These are phyloP conservation scores for Hippocampus comes DNA, from an alignment of 2,113 vertebrate genomes.

Conservation along the genomic window DNA sequence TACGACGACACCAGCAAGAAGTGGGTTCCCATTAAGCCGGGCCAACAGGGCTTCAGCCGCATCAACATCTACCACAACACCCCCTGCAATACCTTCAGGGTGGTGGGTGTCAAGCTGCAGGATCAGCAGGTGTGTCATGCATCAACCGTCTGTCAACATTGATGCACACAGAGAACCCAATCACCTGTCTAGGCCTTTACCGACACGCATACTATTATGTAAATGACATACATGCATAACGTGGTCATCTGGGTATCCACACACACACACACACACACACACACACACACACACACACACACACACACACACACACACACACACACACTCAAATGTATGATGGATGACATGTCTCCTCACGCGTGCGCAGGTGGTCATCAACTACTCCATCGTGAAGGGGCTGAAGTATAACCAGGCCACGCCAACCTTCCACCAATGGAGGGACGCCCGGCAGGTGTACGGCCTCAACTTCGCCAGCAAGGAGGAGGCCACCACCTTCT, in stretches of 20 bases:
- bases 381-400: slow-evolving; percentile 78
- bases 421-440: slow-evolving; percentile 76
- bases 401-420: slow-evolving; percentile 78
- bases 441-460: slow-evolving; percentile 75
- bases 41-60: slow-evolving; percentile 97
- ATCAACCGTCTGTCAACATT: background rate
- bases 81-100: slow-evolving; percentile 90
- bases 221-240: background rate
- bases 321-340: background rate
- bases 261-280: background rate
- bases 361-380: slow-evolving; percentile 69
- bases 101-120: slow-evolving; percentile 97
- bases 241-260: background rate
- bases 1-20: slow-evolving; percentile 99
- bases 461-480: slow-evolving; percentile 78
- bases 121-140: slow-evolving; percentile 85
- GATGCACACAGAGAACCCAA: background rate
- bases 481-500: slow-evolving; percentile 76
- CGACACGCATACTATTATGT: background rate
- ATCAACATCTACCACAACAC: slow-evolving; percentile 99
- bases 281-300: background rate
- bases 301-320: background rate
- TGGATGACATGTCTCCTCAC: background rate
- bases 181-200: background rate
- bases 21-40: slow-evolving; percentile 97